Conservation (phyloP, 2,797 vertebrate species). For the Pterois miles region DNA sequence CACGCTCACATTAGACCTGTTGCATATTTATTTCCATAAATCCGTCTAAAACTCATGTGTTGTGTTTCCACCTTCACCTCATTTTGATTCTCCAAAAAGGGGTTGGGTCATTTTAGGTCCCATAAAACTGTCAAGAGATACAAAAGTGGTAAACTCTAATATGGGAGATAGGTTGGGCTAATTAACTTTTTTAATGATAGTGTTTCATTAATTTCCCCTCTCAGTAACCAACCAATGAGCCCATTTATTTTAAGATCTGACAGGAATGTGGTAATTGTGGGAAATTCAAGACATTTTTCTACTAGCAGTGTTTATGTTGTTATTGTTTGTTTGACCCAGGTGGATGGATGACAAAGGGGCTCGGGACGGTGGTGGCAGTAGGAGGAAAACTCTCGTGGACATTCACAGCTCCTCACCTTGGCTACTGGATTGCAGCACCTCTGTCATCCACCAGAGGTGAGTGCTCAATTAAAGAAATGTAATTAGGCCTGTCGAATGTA, state of each 20-base stretch:
- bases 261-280: not conserved
- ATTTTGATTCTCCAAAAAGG: not conserved
- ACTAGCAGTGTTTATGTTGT: not conserved
- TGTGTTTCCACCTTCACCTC: not conserved
- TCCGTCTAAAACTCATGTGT: not conserved
- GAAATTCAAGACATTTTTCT: not conserved
- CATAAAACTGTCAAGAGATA: not conserved
- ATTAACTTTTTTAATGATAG: not conserved
- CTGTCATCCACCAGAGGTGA: conserved; percentile 84
- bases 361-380: conserved; percentile 82
- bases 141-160: not conserved
- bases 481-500: no score
- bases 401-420: conserved; percentile 88
- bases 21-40: not conserved
- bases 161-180: not conserved
- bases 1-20: no score
- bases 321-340: conserved; percentile 72
- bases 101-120: not conserved
- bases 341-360: conserved; percentile 88
- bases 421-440: conserved; percentile 93
- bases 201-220: not conserved
- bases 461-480: not conserved
- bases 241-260: not conserved
- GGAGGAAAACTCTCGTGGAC: conserved; percentile 85
- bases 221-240: not conserved